Conservation (phyloP, 2,888 invertebrate genomes). For the Latheticus oryzae region DNA sequence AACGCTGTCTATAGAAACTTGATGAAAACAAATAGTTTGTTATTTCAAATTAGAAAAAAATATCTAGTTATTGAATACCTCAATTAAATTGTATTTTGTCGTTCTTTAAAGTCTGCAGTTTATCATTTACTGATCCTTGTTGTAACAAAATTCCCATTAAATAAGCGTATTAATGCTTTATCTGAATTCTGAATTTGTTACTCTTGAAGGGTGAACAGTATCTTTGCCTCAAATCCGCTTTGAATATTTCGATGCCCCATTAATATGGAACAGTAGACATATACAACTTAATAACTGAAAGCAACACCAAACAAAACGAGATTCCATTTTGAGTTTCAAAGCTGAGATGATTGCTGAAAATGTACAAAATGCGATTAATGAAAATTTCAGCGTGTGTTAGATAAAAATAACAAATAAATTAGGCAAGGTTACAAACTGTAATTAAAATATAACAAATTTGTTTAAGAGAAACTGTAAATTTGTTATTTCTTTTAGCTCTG, state of each 20-base stretch:
- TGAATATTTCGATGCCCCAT: slow-evolving; percentile 32
- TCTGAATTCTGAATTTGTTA: slow-evolving; percentile 27
- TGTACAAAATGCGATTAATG: too few species aligned
- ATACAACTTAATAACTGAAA: slow-evolving; percentile 22
- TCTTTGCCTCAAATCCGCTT: slow-evolving; percentile 26
- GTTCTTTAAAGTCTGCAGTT: slow-evolving; percentile 9
- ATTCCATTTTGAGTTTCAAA: not conserved
- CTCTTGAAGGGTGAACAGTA: slow-evolving; percentile 9
- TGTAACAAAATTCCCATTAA: slow-evolving; percentile 22
- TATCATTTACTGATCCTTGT: slow-evolving; percentile 14
- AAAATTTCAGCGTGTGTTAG: too few species aligned
- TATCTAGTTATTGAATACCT: too few species aligned
- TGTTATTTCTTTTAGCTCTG: slow-evolving; percentile 13
- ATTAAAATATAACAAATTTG: too few species aligned
- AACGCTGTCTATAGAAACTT: too few species aligned
- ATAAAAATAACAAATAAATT: too few species aligned
- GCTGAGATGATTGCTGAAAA: too few species aligned
- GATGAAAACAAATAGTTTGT: too few species aligned
- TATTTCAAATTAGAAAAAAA: too few species aligned
- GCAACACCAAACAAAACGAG: slow-evolving; percentile 6
- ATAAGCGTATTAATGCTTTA: slow-evolving; percentile 24
- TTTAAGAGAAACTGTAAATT: slow-evolving; percentile 17
- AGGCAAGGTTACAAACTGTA: too few species aligned
- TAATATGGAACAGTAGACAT: slow-evolving; percentile 29
- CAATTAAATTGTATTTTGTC: too few species aligned